Evolutionary conservation across 1,140 invertebrate genomes (phyloP), one percentile per base, ranked within the genome.

Genomic region (Batillaria attramentaria): DNA sequence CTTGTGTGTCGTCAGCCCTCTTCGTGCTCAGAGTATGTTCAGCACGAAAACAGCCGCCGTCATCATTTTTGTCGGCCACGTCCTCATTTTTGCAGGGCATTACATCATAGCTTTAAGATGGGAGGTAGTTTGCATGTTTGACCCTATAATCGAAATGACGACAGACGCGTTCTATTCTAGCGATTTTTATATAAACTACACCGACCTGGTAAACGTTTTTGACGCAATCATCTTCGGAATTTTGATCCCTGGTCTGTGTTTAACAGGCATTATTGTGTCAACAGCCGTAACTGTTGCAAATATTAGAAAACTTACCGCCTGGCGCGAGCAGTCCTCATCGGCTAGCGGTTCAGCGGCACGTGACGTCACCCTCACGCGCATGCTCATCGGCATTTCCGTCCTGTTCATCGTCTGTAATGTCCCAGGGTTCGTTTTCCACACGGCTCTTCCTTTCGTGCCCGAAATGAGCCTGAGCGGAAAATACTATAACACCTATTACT

Each of bases 401-500:
- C 43, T 77, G 5, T 77, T 77, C 37, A 54, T 82, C 20, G 31
- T 41, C 24, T 76, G 72, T 41, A 77, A 39, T 24, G 37, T 69
- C 0, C 81, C 78, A 2, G 60, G 66, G 42, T 39, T 72, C 31
- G 4, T 77, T 31, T 54, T 75, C n/a, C 66, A 72, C 35, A 28
- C 68, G 1, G 62, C 42, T 24, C 70, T 79, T 39, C 50, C 68
- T 20, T 37, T 33, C 57, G 42, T 42, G 20, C 43, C 73, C 4
- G 70, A 79, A n/a, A 42, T 73, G 18, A 79, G 54, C 24, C 72
- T 79, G 43, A 37, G 46, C 42, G 77, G 77, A 1, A 54, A 43
- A 20, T 72, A 70, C n/a, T 57, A 73, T 46, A 79, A 79, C 62
- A 41, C 76, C 33, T 77, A 76, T 39, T 42, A 76, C 31, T 20